Evolutionary conservation across 1,140 invertebrate genomes (phyloP).

Genomic region (Nixonia krombeini): DNA sequence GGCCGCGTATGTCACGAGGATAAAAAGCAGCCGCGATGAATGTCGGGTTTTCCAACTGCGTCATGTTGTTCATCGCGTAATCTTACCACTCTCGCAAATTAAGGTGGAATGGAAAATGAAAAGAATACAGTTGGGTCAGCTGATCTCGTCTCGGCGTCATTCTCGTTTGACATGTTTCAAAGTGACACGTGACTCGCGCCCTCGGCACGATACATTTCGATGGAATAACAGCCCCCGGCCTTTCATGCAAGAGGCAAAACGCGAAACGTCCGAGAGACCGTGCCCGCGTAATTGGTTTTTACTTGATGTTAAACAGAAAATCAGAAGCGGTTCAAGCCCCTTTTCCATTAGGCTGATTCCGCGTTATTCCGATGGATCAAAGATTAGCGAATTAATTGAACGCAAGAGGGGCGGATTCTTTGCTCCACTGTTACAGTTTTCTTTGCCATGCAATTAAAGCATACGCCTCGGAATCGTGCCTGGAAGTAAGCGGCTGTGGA

Average conservation of each 20-base stretch:
- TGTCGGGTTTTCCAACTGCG: too few relatives aligned
- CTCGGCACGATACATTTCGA: constrained; percentile 60
- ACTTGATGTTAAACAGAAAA: constrained; percentile 62
- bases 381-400: constrained; percentile 64
- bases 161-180: constrained; percentile 54
- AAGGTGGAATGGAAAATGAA: too few relatives aligned
- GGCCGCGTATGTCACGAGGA: not conserved
- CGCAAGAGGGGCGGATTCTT: too few relatives aligned
- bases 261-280: constrained; percentile 52
- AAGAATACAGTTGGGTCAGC: too few relatives aligned
- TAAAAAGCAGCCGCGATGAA: too few relatives aligned
- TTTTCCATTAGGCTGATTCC: constrained; percentile 62
- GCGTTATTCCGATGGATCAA: constrained; percentile 61
- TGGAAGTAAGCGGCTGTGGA: too few relatives aligned
- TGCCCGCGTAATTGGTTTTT: constrained; percentile 65
- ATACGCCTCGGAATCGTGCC: too few relatives aligned
- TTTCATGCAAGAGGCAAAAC: constrained; percentile 28
- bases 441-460: constrained; percentile 23
- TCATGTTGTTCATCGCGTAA: too few relatives aligned
- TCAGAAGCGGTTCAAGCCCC: constrained; percentile 40
- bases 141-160: too few relatives aligned
- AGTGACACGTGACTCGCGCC: constrained; percentile 61
- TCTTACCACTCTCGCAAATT: too few relatives aligned
- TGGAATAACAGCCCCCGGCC: constrained; percentile 52
- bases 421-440: constrained; percentile 40